Base-by-base conservation (phyloP, 35 echinoderm and acorn worm species). In the Heliocidaris tuberculata region DNA sequence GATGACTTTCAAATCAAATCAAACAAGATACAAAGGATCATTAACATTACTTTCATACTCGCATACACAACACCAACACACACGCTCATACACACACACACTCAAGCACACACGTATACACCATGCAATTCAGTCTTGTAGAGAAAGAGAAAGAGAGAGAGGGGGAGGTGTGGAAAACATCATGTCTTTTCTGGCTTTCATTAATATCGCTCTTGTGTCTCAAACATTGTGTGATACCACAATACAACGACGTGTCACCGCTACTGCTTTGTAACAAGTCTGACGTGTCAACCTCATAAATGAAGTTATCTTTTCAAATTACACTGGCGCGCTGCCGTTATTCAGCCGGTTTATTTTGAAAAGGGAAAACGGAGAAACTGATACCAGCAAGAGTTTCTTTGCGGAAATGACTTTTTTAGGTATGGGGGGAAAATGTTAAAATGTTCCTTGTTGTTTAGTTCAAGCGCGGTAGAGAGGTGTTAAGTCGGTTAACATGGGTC, bases 121-220 rank as follows among this genome's bases (percentile, higher is more conserved):
- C 35, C 35, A 1, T 42, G 35, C 35, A 42, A 42, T 42, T 42
- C 35, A 1, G 35, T 1, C 65, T 78, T 56, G 15, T 13, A n/a
- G 65, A 78, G 19, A 19, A 8, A 78, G 27, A 7, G 21, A 27
- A 6, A 78, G 21, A 78, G 65, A 78, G 7, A 27, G 65, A 60
- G 27, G 2, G 87, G 31, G 31, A 11, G 87, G 87, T 89, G 87
- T 32, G 31, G 87, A 89, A 89, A 42, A 89, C 47, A 48, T 89
- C 87, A 42, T 32, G 87, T 6, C 32, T 48, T 48, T 48, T 89
- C 31, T 15, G 31, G 87, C 47, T 89, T 89, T 89, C 87, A 89
- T 89, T 89, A 89, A 89, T 89, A 47, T 89, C 65, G 21, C 87
- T 89, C 47, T 89, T 16, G 87, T 47, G 87, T 47, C 21, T n/a